A percentile compares a stretch with the other conserved stretches of the same genome.
Evolutionary conservation across 2,888 invertebrate species (phyloP).

Genomic region (Chaitophorus viminalis): DNA sequence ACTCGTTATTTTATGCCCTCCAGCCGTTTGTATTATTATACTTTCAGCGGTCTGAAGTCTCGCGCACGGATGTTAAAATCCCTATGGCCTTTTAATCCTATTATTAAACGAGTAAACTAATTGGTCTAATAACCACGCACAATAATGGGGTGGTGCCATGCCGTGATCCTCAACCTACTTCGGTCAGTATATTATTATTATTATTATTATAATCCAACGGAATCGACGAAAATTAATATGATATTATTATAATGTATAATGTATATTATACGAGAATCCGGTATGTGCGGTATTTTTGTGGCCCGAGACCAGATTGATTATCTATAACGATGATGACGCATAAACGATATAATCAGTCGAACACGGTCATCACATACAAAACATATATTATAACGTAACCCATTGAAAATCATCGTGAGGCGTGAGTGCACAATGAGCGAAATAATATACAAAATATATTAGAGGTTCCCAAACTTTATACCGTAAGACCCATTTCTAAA

Average conservation of each 20-base stretch:
- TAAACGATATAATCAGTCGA: too few relatives aligned
- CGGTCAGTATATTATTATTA: neutral
- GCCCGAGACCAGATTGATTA: too few relatives aligned
- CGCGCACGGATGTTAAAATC: constrained; percentile 19
- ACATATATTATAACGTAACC: too few relatives aligned
- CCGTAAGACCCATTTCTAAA: too few relatives aligned
- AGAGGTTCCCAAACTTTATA: too few relatives aligned
- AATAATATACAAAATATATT: too few relatives aligned
- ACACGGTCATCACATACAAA: too few relatives aligned
- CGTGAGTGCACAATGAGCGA: too few relatives aligned
- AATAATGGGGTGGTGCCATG: neutral
- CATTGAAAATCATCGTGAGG: too few relatives aligned
- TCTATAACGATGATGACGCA: too few relatives aligned
- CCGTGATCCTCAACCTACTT: neutral
- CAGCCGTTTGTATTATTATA: constrained; percentile 41
- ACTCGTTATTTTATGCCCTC: constrained; percentile 49
- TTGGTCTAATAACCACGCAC: constrained; percentile 31
- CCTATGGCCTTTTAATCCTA: constrained; percentile 4
- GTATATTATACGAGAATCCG: too few relatives aligned
- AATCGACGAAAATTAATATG: neutral
- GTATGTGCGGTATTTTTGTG: neutral
- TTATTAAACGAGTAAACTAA: constrained; percentile 40
- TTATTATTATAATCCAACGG: neutral
- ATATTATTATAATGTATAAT: too few relatives aligned
- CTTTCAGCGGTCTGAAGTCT: constrained; percentile 20